Evolutionary conservation across 1,140 invertebrate species (phyloP), one percentile per base, ranked within the genome.

Genomic region (Drosophila arawakana): DNA sequence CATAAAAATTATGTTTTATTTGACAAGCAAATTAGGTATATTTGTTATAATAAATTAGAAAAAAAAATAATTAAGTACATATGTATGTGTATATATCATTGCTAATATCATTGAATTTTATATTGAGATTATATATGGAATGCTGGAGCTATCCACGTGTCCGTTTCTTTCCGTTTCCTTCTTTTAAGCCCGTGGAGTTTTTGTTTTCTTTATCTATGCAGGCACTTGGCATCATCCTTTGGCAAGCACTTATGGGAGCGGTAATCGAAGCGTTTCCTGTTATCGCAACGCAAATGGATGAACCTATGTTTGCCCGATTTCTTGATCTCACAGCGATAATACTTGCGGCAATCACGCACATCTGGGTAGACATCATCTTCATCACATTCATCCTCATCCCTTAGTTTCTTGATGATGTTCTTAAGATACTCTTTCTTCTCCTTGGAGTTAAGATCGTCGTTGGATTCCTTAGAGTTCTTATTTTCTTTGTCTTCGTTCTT

Each of bases 321-420:
- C 57, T 89, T 89, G 9, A 79, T 50, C 13, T 89, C 80, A 44
- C 84, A 89, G 47, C 84, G 85, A 62, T 90, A 91, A 55, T 82
- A 91, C 37, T 91, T 91, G 41, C 73, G 75, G 43, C 90, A 91
- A 43, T 91, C 90, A 15, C 62, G 71, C 11, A 79, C 78, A 79
- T 91, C 90, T 6, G 90, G 83, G 43, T 77, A 88, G 9, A 78
- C 44, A 30, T 91, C 90, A 9, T 90, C 83, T 44, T 91, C 83
- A 25, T 90, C 73, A 61, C 90, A 91, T 13, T 90, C 84, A 6
- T 80, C 75, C 7, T 80, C 73, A n/a, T 89, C 77, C 60, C 82
- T 91, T 0, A 91, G 69, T 54, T 91, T 85, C 68, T 91, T 91
- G 21, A 79, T 25, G 9, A 90, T 58, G 9, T 79, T 65, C 60